A percentile compares a stretch with the other conserved stretches of the same genome.
Evolutionary conservation across 2,113 vertebrate genomes (phyloP).

Genomic region (Burhinus oedicnemus): DNA sequence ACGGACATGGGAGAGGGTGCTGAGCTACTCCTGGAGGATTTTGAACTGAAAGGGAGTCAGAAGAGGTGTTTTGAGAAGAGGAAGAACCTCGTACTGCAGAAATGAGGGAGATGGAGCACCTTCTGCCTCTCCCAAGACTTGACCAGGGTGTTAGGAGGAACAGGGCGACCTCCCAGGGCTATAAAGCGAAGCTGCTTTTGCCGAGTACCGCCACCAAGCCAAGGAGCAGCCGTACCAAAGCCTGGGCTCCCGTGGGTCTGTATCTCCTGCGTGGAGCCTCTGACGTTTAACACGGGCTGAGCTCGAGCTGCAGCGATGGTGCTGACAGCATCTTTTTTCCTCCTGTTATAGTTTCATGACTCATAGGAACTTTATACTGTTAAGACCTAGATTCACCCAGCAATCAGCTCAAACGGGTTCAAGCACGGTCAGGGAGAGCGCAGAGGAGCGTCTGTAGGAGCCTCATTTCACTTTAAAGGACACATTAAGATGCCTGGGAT

Average conservation of each 20-base stretch:
- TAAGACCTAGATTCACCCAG: not conserved
- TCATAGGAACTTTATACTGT: not conserved
- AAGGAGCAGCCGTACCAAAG: not conserved
- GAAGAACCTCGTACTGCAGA: not conserved
- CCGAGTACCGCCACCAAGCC: rapidly evolving
- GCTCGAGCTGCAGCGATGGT: rapidly evolving
- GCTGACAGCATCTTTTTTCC: not conserved
- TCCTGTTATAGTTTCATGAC: too few species aligned
- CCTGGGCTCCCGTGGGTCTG: not conserved
- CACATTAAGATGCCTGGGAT: not conserved
- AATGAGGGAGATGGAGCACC: not conserved
- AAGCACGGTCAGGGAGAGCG: not conserved
- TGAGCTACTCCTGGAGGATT: not conserved
- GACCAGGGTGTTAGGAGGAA: not conserved
- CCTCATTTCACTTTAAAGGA: not conserved
- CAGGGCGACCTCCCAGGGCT: not conserved
- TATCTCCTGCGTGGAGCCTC: rapidly evolving
- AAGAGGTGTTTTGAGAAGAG: not conserved
- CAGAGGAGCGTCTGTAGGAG: not conserved
- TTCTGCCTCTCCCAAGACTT: not conserved
- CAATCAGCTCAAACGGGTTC: not conserved
- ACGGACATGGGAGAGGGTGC: not conserved
- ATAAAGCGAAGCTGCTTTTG: not conserved
- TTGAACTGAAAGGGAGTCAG: not conserved
- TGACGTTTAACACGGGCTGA: rapidly evolving